Conservation (phyloP, 1,140 invertebrate genomes). For the Ylistrum balloti region DNA sequence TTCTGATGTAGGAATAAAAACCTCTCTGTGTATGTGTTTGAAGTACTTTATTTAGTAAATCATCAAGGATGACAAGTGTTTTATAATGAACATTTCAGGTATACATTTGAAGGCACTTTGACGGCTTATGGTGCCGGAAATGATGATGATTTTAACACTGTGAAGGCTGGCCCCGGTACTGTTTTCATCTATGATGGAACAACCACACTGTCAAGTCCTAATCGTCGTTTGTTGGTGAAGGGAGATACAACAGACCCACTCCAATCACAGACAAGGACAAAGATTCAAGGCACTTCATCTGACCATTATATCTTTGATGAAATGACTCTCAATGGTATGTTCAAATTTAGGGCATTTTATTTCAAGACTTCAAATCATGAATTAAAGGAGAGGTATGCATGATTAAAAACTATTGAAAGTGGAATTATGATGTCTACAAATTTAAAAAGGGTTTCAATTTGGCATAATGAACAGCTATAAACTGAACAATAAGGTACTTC, state of each 20-base stretch:
- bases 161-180: slow-evolving; percentile 75
- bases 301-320: slow-evolving; percentile 67
- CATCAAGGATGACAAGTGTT: no score
- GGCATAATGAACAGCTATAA: no score
- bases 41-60: no score
- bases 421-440: no score
- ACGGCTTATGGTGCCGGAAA: slow-evolving; percentile 73
- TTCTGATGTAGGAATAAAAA: no score
- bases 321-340: slow-evolving; percentile 67
- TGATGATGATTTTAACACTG: slow-evolving; percentile 59
- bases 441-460: no score
- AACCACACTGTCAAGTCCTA: slow-evolving; percentile 46
- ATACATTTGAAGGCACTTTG: slow-evolving; percentile 67
- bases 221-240: slow-evolving; percentile 58
- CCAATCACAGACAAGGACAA: slow-evolving; percentile 68
- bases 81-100: slow-evolving; percentile 60
- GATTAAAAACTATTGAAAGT: no score
- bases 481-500: no score
- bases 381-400: no score
- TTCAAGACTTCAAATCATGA: no score
- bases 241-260: slow-evolving; percentile 63
- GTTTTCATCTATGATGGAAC: slow-evolving; percentile 68
- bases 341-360: no score
- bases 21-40: no score
- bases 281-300: slow-evolving; percentile 61